phyloP scores from a whole-genome alignment of 2,888 invertebrate genomes.

The Venusia cambrica region DNA sequence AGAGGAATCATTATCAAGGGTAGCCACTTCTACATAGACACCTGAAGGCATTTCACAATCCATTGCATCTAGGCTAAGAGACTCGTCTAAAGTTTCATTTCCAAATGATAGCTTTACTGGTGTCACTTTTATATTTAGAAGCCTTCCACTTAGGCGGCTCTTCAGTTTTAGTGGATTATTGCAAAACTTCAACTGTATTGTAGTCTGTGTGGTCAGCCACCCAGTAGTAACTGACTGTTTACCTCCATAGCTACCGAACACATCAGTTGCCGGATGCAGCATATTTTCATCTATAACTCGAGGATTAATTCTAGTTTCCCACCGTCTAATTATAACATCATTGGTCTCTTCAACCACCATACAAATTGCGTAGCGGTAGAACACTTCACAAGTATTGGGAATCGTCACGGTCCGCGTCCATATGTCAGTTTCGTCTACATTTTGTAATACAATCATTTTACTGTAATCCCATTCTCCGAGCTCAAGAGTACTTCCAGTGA shows the following conservation, averaged over 20 bases:
- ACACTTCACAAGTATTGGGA: constrained; percentile 84
- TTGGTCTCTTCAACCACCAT: constrained; percentile 82
- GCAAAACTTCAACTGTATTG: constrained; percentile 91
- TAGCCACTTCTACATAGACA: constrained; percentile 83
- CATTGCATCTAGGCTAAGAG: constrained; percentile 82
- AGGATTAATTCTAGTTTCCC: constrained; percentile 90
- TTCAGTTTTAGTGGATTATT: constrained; percentile 90
- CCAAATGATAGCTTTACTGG: constrained; percentile 85
- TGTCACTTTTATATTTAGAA: constrained; percentile 87
- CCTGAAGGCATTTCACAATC: constrained; percentile 67
- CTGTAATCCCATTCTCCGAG: constrained; percentile 87
- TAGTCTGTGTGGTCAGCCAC: constrained; percentile 92
- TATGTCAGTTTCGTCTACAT: constrained; percentile 60
- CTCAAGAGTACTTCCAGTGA: constrained; percentile 84
- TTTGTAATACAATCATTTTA: constrained; percentile 80
- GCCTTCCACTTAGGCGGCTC: constrained; percentile 84
- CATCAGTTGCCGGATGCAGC: constrained; percentile 75
- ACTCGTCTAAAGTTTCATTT: constrained; percentile 62
- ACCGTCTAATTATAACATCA: constrained; percentile 84
- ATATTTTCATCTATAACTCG: constrained; percentile 78
- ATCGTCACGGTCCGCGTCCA: constrained; percentile 85
- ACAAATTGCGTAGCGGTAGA: constrained; percentile 89
- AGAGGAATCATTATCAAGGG: constrained; percentile 82
- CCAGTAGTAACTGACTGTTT: constrained; percentile 85
- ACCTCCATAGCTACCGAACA: constrained; percentile 84